Percentiles rank a stretch among this genome's conserved stretches.
Conservation (phyloP, 2,113 vertebrate genomes). For the Empidonax alnorum region DNA sequence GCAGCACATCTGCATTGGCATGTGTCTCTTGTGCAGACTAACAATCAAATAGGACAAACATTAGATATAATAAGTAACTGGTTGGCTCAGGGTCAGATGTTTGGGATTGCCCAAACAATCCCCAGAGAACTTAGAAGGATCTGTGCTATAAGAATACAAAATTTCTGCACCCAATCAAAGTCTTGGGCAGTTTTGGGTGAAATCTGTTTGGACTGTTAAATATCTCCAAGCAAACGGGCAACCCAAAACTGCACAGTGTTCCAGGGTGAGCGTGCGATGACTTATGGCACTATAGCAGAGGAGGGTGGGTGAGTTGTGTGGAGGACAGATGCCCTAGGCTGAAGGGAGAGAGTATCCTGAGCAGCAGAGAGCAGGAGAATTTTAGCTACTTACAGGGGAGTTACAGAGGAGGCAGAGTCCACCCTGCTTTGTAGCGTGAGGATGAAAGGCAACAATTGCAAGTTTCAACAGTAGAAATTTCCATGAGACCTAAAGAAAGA, state of each 20-base stretch:
- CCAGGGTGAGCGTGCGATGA: neutral
- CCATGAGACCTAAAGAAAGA: neutral
- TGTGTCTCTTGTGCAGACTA: neutral
- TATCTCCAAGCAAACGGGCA: neutral
- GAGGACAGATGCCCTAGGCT: neutral
- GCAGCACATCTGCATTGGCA: neutral
- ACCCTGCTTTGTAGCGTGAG: fast-evolving
- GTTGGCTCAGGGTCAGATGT: neutral
- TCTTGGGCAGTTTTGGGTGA: neutral
- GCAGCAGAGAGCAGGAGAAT: neutral
- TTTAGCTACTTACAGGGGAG: neutral
- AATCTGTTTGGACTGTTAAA: neutral
- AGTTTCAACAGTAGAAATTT: neutral
- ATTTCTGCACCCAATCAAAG: neutral
- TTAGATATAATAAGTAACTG: constrained; percentile 12
- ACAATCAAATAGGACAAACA: constrained; percentile 20
- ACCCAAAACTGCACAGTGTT: neutral
- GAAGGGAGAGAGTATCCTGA: neutral
- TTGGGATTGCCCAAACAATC: neutral
- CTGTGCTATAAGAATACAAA: neutral
- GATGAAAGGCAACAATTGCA: neutral
- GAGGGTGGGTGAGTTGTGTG: neutral
- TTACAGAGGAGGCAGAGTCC: neutral
- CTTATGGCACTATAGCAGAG: neutral
- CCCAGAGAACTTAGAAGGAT: neutral